phyloP scores from a whole-genome alignment of 2,888 invertebrate genomes.

The Miltochrista miniata region DNA sequence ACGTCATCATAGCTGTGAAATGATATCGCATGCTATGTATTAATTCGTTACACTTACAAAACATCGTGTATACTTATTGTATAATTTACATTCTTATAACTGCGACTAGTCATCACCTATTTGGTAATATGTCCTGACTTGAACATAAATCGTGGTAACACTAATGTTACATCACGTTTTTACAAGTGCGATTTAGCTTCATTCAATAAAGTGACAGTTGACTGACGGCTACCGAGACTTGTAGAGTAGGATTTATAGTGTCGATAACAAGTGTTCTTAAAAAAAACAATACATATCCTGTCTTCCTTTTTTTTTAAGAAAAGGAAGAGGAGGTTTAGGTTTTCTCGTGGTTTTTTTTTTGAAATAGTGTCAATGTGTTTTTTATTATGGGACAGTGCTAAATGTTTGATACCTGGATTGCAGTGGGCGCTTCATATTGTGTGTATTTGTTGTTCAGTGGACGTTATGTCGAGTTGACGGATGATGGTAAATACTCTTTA shows the following conservation, averaged over 20 bases:
- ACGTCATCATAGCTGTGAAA: conserved; percentile 12
- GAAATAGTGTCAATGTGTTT: conserved; percentile 20
- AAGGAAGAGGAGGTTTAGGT: neutral
- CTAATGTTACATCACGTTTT: conserved; percentile 55
- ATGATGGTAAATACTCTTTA: conserved; percentile 53
- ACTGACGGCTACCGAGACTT: conserved; percentile 15
- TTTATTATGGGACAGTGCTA: conserved; percentile 45
- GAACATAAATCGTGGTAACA: conserved; percentile 44
- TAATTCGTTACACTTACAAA: neutral
- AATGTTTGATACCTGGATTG: conserved; percentile 68
- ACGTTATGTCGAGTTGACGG: conserved; percentile 58
- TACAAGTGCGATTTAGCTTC: conserved; percentile 50
- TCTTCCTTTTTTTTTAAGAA: neutral
- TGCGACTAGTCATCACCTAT: neutral
- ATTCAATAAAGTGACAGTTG: conserved; percentile 46
- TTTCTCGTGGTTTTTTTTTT: conserved; percentile 2
- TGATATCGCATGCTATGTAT: conserved; percentile 3
- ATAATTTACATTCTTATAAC: no score
- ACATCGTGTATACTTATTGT: no score
- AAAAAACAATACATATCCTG: no score
- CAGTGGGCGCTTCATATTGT: conserved; percentile 52
- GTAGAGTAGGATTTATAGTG: neutral
- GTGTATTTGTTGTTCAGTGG: conserved; percentile 55
- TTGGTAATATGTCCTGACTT: conserved; percentile 38
- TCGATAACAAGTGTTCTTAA: neutral